These are phyloP conservation scores for Drosophila birchii DNA, from an alignment of 2,888 invertebrate genomes.

Conservation along the genomic window DNA sequence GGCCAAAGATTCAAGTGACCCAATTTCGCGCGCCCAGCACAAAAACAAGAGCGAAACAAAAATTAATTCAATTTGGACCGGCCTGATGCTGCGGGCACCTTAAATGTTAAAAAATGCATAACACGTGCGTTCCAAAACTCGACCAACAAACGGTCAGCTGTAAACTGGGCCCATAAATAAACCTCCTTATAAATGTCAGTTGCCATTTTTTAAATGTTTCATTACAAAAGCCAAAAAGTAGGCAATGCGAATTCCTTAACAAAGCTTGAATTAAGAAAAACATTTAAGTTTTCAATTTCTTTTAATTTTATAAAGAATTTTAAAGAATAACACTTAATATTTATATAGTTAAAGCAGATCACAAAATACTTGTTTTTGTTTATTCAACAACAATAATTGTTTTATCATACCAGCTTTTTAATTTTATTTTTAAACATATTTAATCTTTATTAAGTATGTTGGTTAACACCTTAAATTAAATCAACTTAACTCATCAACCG, in stretches of 20 bases:
- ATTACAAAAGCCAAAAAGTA: neutral
- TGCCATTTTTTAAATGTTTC: neutral
- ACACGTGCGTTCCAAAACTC: slow-evolving; percentile 42
- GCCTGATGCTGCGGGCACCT: slow-evolving; percentile 49
- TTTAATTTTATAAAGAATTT: neutral
- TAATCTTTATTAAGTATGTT: too few species aligned
- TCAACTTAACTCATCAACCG: too few species aligned
- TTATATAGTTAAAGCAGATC: neutral
- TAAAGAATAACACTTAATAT: too few species aligned
- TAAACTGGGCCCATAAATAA: slow-evolving; percentile 11
- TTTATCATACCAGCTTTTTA: too few species aligned
- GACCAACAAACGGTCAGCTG: slow-evolving; percentile 11
- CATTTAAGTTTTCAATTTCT: too few species aligned
- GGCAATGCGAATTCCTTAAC: neutral
- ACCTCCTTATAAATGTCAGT: neutral
- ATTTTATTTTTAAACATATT: too few species aligned
- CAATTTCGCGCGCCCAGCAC: slow-evolving; percentile 47
- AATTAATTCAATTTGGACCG: slow-evolving; percentile 62
- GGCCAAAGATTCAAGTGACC: slow-evolving; percentile 59
- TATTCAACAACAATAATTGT: too few species aligned
- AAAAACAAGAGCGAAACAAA: slow-evolving; percentile 44
- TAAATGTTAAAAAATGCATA: slow-evolving; percentile 48
- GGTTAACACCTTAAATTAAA: too few species aligned
- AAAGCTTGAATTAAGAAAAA: too few species aligned
- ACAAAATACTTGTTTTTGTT: too few species aligned